These are phyloP conservation scores for Chaenogobius annularis DNA, from an alignment of 2,113 vertebrate genomes.

Conservation along the genomic window DNA sequence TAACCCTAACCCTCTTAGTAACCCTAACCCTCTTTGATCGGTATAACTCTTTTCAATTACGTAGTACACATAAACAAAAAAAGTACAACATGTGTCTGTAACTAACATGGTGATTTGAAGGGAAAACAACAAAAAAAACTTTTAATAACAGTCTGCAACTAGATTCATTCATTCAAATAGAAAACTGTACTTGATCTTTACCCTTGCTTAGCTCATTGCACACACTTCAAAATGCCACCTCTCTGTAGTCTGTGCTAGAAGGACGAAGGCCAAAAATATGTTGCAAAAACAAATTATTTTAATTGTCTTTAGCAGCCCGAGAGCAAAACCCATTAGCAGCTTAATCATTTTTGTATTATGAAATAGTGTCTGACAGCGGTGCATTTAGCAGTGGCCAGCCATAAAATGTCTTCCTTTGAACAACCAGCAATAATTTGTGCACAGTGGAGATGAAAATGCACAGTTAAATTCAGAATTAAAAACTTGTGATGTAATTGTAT, in stretches of 20 bases:
- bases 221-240: neutral
- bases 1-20: too few species aligned
- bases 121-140: too few species aligned
- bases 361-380: neutral
- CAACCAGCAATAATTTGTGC: constrained; percentile 59
- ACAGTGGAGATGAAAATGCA: constrained; percentile 47
- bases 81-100: neutral
- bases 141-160: too few species aligned
- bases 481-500: constrained; percentile 11
- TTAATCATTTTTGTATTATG: neutral
- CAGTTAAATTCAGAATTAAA: constrained; percentile 30
- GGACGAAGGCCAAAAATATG: neutral
- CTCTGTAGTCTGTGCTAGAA: neutral
- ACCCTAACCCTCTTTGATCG: too few species aligned
- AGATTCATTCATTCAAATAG: too few species aligned
- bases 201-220: neutral
- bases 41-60: neutral
- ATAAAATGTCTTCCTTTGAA: constrained; percentile 69
- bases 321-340: constrained; percentile 3
- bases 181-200: neutral
- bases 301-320: constrained; percentile 36
- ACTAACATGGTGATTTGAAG: neutral
- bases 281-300: constrained; percentile 8
- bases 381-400: constrained; percentile 12
- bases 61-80: neutral